phyloP scores from a whole-genome alignment of 2,113 vertebrate genomes.

The Colius striatus region DNA sequence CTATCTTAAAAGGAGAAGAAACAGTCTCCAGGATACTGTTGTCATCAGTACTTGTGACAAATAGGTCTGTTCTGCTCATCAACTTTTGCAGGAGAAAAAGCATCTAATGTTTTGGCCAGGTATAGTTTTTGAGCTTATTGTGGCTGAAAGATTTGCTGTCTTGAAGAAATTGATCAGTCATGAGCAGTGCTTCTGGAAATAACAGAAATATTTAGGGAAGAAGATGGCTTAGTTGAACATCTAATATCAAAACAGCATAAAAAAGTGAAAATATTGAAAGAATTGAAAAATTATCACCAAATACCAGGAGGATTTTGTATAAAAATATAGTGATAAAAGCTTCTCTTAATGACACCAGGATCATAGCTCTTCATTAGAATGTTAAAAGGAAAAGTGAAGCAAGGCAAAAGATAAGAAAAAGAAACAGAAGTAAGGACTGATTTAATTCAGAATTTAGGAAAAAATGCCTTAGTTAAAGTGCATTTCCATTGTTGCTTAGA shows the following conservation, averaged over 20 bases:
- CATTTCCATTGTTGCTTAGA: background rate
- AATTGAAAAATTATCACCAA: background rate
- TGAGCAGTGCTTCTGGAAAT: background rate
- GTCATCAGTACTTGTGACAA: background rate
- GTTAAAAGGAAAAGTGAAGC: background rate
- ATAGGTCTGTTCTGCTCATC: background rate
- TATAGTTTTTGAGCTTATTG: background rate
- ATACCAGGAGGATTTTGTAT: background rate
- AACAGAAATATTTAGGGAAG: background rate
- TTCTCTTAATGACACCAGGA: background rate
- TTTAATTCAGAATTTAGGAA: background rate
- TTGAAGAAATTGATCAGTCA: background rate
- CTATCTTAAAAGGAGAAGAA: background rate
- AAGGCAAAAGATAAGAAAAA: background rate
- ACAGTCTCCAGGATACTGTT: background rate
- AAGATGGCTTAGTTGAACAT: background rate
- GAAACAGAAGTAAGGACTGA: background rate
- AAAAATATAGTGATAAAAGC: background rate
- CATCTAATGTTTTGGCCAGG: background rate
- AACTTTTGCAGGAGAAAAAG: background rate
- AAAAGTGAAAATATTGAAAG: background rate
- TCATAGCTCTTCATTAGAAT: background rate
- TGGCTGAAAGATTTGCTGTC: background rate
- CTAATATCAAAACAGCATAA: background rate
- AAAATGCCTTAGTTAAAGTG: background rate